phyloP scores from a whole-genome alignment of 2,113 vertebrate genomes.

The Lasiurus cinereus region DNA sequence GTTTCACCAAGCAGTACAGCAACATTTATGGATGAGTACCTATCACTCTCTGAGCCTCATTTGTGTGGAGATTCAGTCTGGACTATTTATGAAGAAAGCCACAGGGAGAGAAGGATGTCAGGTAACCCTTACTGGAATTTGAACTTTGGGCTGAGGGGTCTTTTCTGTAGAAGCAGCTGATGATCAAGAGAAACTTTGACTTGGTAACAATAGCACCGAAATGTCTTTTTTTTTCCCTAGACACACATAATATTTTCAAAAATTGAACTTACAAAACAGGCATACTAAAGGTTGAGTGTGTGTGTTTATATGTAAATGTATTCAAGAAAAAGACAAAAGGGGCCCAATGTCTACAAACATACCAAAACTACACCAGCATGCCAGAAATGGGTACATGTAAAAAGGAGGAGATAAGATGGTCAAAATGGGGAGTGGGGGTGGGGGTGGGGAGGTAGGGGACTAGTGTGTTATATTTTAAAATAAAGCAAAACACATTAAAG shows the following conservation, averaged over 20 bases:
- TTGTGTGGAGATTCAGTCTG: not conserved
- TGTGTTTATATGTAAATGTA: not conserved
- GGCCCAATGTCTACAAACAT: not conserved
- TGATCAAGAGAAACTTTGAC: not conserved
- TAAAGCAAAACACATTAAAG: not conserved
- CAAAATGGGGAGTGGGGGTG: not conserved
- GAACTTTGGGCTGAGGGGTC: not conserved
- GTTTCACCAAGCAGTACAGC: not conserved
- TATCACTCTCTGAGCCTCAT: not conserved
- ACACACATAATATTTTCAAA: not conserved
- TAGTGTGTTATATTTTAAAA: not conserved
- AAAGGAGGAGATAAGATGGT: not conserved
- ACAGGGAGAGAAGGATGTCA: not conserved
- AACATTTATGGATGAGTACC: not conserved
- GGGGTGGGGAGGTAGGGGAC: rapidly evolving
- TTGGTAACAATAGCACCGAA: not conserved
- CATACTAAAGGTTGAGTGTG: not conserved
- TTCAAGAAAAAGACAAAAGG: not conserved
- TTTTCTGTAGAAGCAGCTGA: not conserved
- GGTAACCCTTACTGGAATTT: not conserved
- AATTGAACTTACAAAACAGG: not conserved
- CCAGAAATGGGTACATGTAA: not conserved
- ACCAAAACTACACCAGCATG: not conserved
- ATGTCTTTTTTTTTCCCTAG: not conserved
- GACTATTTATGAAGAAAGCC: slow-evolving; percentile 33